Percentiles rank a stretch among this genome's conserved stretches.
Conservation (phyloP, 2,888 invertebrate species). For the Megamerina dolium region DNA sequence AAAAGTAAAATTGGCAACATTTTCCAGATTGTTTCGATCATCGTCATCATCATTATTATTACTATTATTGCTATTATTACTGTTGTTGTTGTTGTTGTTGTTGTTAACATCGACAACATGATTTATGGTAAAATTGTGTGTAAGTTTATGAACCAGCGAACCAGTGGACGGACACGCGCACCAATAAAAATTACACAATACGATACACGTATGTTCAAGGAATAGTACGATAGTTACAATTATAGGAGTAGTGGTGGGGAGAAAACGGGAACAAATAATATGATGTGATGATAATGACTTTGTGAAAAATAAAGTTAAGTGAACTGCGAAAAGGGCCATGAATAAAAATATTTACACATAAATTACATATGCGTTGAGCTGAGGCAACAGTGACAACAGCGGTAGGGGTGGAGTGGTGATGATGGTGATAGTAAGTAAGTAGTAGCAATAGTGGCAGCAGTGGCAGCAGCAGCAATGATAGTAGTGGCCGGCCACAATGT, state of each 20-base stretch:
- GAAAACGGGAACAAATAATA: too few relatives aligned
- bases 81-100: too few relatives aligned
- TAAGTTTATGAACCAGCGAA: slow-evolving; percentile 9
- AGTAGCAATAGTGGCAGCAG: too few relatives aligned
- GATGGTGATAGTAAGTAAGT: too few relatives aligned
- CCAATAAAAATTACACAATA: too few relatives aligned
- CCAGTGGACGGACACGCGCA: neutral
- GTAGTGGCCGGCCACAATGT: too few relatives aligned
- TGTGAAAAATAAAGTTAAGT: slow-evolving; percentile 30
- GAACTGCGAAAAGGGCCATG: slow-evolving; percentile 47
- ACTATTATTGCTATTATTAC: too few relatives aligned
- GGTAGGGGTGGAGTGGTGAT: too few relatives aligned
- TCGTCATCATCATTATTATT: slow-evolving; percentile 15
- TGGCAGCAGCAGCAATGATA: too few relatives aligned
- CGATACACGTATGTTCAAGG: too few relatives aligned
- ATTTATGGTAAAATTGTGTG: slow-evolving; percentile 42
- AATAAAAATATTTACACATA: slow-evolving; percentile 45
- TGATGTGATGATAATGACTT: slow-evolving; percentile 22
- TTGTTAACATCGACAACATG: slow-evolving; percentile 24
- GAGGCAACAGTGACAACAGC: too few relatives aligned
- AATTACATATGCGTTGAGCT: slow-evolving; percentile 14
- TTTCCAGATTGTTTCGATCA: slow-evolving; percentile 39
- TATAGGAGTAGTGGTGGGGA: neutral
- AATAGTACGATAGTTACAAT: neutral
- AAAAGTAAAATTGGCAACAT: slow-evolving; percentile 27